Evolutionary conservation across 2,888 invertebrate species (phyloP).

Genomic region (Cremastobaeus sp.): DNA sequence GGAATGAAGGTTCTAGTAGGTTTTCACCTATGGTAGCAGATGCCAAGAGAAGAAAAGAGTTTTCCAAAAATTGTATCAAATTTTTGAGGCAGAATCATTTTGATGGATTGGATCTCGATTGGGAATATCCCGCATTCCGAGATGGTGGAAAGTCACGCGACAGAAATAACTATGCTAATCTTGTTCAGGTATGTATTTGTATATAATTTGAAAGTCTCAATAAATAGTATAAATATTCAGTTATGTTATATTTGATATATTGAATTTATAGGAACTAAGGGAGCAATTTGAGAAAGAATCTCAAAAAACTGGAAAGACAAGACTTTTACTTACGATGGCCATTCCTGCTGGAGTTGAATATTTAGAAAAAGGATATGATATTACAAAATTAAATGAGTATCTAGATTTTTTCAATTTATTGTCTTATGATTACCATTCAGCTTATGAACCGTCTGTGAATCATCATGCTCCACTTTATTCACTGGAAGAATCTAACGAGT

Average conservation of each 20-base stretch:
- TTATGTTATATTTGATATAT: no score
- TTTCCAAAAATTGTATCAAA: conserved; percentile 90
- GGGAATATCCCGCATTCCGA: conserved; percentile 92
- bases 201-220: no score
- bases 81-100: conserved; percentile 95
- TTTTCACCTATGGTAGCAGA: conserved; percentile 94
- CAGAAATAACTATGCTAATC: conserved; percentile 90
- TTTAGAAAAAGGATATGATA: conserved; percentile 95
- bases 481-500: conserved; percentile 89
- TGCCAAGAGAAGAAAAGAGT: conserved; percentile 86
- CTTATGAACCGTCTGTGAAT: conserved; percentile 93
- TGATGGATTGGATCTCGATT: conserved; percentile 94
- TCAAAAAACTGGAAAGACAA: conserved; percentile 87
- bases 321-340: conserved; percentile 93
- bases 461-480: conserved; percentile 93
- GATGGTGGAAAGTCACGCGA: conserved; percentile 86
- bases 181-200: conserved; percentile 89
- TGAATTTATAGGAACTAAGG: conserved; percentile 84
- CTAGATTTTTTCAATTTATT: conserved; percentile 95
- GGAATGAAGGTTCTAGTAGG: conserved; percentile 93
- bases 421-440: conserved; percentile 95
- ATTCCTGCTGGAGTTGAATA: conserved; percentile 96
- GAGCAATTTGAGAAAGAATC: conserved; percentile 94
- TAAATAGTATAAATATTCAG: no score
- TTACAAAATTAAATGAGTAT: conserved; percentile 91